Evolutionary conservation across 2,888 invertebrate genomes (phyloP), one percentile per base, ranked within the genome.

Genomic region (Oxytorus armatus): DNA sequence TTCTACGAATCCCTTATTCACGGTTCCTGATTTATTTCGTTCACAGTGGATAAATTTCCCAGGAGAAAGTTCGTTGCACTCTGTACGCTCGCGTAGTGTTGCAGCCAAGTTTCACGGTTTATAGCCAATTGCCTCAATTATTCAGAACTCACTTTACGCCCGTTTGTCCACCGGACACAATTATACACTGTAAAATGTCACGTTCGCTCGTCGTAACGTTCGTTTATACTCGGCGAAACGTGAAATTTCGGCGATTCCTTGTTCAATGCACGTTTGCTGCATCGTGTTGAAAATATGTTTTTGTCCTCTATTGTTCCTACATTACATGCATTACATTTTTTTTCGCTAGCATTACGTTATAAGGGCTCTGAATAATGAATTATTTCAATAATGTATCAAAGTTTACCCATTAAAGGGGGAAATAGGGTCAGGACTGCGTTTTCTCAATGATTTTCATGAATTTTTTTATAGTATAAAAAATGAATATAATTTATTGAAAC

Each of bases 71-170:
- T 73, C 68, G 51, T 51, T 55, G 59, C 66, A 47, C 78, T 51
- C 53, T 23, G 42, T 55, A 51, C 66, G 36, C 78, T 51, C 53
- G 16, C 21, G 21, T 11, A 21, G n/a, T 16, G 16, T 47, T 59
- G 8, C 2, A 36, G 5, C 5, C 51, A 29, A n/a, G 11, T 79
- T 72, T 76, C 11, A 44, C 53, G 21, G 18, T 42, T 79, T 29
- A 55, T 44, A 16, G 14, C 25, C 72, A 61, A 79, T 72, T 77
- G 39, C n/a, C 66, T 44, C 47, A 70, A 79, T 80, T 80, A 63
- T 55, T 61, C 36, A 25, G 11, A 33, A 65, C 29, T 65, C 36
- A 57, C 36, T 70, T 79, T 73, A 81, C 83, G 39, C 33, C 42
- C 51, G 42, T 57, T 65, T 63, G 16, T 18, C 11, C 14, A 23